Conservation (phyloP, 2,888 invertebrate species). For the Athrips mouffetella region DNA sequence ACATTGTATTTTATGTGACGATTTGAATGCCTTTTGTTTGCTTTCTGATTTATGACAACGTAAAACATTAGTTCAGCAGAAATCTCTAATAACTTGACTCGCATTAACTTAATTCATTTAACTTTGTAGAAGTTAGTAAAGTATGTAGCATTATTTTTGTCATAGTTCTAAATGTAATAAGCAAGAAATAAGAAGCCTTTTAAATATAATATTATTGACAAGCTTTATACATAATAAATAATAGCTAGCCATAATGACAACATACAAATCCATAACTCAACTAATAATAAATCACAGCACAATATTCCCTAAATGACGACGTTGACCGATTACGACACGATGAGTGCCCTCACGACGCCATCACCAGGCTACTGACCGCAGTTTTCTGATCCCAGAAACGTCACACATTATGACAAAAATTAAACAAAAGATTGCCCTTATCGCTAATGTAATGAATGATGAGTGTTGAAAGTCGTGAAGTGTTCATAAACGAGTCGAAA, state of each 20-base stretch:
- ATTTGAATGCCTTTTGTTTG: conserved; percentile 10
- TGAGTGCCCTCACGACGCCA: no score
- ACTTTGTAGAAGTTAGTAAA: no score
- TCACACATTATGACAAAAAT: conserved; percentile 24
- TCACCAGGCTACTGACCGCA: conserved; percentile 7
- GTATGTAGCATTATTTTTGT: no score
- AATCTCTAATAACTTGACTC: neutral
- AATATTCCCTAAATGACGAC: no score
- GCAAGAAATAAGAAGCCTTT: no score
- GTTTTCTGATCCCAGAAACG: conserved; percentile 22
- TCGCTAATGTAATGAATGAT: conserved; percentile 36
- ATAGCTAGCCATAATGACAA: no score
- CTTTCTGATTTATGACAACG: conserved; percentile 6
- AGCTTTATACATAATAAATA: no score
- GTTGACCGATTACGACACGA: no score
- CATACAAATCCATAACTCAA: no score
- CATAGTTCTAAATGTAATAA: no score
- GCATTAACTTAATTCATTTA: neutral
- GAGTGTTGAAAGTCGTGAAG: conserved; percentile 40
- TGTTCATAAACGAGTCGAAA: conserved; percentile 49
- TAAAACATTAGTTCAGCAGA: neutral
- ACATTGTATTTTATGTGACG: conserved; percentile 12
- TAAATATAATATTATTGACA: no score
- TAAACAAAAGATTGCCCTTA: conserved; percentile 46
- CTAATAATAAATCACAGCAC: no score